A percentile compares a stretch with the other conserved stretches of the same genome.
Evolutionary conservation across 2,797 vertebrate species (phyloP).

Genomic region (Cyprinella venusta): DNA sequence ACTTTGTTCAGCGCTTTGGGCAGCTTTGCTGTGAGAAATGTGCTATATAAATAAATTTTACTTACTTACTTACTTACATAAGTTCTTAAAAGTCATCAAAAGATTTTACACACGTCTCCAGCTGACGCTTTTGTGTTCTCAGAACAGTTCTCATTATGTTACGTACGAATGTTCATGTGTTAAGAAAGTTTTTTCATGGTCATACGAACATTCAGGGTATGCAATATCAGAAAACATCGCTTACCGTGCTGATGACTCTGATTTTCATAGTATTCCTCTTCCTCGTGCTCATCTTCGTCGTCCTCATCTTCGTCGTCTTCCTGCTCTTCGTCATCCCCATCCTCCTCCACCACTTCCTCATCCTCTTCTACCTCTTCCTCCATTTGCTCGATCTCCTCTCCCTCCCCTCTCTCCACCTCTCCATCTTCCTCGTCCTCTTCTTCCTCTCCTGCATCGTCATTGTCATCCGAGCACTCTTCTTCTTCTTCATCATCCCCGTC

Average conservation of each 20-base stretch:
- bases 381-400: constrained; percentile 76
- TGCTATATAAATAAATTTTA: too few species aligned
- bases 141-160: too few species aligned
- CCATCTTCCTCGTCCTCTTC: constrained; percentile 73
- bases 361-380: constrained; percentile 83
- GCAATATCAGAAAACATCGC: constrained; percentile 23
- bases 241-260: constrained; percentile 81
- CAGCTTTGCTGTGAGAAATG: too few species aligned
- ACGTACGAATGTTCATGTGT: neutral
- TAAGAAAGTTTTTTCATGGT: neutral
- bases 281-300: constrained; percentile 80
- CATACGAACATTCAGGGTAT: neutral
- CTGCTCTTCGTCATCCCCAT: constrained; percentile 71
- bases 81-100: neutral
- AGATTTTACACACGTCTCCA: neutral
- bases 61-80: too few species aligned
- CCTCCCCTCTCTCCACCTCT: constrained; percentile 66
- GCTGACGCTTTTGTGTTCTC: too few species aligned
- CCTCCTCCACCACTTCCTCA: constrained; percentile 64
- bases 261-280: constrained; percentile 63
- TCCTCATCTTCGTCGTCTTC: constrained; percentile 81
- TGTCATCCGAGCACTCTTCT: constrained; percentile 69
- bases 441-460: constrained; percentile 67
- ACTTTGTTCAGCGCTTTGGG: too few species aligned
- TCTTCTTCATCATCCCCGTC: constrained; percentile 68